These are phyloP conservation scores for Hetaerina americana DNA, from an alignment of 1,140 invertebrate genomes.

Conservation along the genomic window DNA sequence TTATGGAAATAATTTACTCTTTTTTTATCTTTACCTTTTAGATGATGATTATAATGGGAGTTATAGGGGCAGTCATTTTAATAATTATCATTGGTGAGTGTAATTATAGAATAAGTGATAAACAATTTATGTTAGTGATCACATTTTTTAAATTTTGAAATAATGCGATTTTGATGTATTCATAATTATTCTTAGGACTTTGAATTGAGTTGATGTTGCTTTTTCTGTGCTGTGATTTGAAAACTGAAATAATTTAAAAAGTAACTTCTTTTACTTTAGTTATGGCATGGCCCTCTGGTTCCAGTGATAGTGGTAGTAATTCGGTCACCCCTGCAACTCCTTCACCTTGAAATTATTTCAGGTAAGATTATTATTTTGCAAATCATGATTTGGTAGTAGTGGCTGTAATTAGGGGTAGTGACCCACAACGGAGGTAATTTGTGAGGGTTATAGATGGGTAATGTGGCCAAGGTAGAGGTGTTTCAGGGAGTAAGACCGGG, in stretches of 20 bases:
- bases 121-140: background rate
- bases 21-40: conserved; percentile 22
- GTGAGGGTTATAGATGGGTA: no score
- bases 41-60: conserved; percentile 88
- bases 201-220: background rate
- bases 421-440: no score
- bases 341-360: background rate
- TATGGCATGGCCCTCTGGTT: background rate
- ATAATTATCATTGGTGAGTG: conserved; percentile 71
- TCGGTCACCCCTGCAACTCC: background rate
- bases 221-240: no score
- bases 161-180: background rate
- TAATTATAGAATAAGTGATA: background rate
- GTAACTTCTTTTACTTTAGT: background rate
- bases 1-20: background rate
- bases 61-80: conserved; percentile 64
- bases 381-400: no score
- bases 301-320: background rate
- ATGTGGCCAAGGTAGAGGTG: no score
- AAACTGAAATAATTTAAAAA: no score
- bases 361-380: no score
- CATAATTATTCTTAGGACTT: background rate
- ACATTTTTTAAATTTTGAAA: background rate
- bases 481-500: no score
- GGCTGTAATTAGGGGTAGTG: no score